A percentile compares a stretch with the other conserved stretches of the same genome.
phyloP scores from a whole-genome alignment of 2,797 vertebrate genomes.

The Gallinago solitaria region DNA sequence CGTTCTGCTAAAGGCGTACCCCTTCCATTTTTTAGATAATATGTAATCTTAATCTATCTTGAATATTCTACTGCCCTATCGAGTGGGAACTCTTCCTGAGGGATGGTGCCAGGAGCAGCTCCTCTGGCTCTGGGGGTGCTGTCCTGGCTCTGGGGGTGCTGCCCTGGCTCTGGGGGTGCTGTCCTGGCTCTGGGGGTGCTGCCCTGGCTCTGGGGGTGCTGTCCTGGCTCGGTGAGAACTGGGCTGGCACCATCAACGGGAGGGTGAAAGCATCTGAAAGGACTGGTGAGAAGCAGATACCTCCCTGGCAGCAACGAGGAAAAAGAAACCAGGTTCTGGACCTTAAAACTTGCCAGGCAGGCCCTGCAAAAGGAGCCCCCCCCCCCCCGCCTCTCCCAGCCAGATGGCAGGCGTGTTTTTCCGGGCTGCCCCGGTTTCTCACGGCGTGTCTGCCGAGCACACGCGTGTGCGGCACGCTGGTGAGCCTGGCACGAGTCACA shows the following conservation, averaged over 20 bases:
- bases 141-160: too few species aligned
- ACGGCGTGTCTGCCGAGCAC: neutral
- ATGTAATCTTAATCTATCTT: neutral
- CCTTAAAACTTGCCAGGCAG: neutral
- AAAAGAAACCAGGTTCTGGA: neutral
- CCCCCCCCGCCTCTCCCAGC: too few species aligned
- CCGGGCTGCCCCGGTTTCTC: neutral
- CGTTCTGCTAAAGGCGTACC: rapidly evolving
- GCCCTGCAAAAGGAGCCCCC: neutral
- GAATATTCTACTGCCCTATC: neutral
- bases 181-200: too few species aligned
- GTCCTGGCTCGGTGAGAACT: neutral
- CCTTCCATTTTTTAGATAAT: neutral
- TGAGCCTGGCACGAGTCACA: neutral
- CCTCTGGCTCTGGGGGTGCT: neutral
- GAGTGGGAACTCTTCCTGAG: neutral
- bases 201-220: too few species aligned
- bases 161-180: too few species aligned
- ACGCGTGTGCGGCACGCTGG: neutral
- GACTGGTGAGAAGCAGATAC: neutral
- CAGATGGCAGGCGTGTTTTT: neutral
- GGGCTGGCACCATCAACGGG: rapidly evolving
- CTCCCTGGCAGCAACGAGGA: neutral
- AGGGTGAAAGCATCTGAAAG: neutral
- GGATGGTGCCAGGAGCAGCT: neutral